Evolutionary conservation across 2,113 vertebrate species (phyloP), one percentile per base, ranked within the genome.

Genomic region (Marmota monax): DNA sequence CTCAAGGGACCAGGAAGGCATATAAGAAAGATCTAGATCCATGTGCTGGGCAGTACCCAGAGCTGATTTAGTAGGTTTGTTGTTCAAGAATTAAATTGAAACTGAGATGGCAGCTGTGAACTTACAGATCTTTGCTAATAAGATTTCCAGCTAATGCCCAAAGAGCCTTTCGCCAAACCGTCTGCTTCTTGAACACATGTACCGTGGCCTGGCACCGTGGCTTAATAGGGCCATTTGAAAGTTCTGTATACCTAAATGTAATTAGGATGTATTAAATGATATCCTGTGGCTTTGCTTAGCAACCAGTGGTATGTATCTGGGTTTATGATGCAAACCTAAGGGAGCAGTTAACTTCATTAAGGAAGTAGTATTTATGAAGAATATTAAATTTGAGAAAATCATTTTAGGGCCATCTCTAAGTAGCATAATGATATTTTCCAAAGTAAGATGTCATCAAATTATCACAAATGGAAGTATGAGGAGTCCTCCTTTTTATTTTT

Each of bases 111-210:
- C 32, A 84, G 1, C 58, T 76, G 58, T 63, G 13, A 72, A 58
- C 37, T 63, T 86, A 10, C 65, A 91, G 94, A 84, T 94, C 92
- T 91, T 92, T 87, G 17, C 53, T 97, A 97, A 95, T 93, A 94
- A 88, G 80, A 94, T 97, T 94, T 97, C 95, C 87, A 78, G 89
- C 67, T 97, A 87, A 48, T 37, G 8, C 42, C 67, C 70, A 56
- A 67, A 87, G 45, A 53, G 63, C 74, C 45, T 90, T 93, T 51
- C 63, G 91, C 79, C 94, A 95, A 67, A 77, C n/a, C 4, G 0
- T 96, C 94, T 96, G 89, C 89, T 95, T 94, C 92, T 78, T 56
- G 84, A 86, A 87, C 1, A 4, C 51, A 65, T 84, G 32, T 82
- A 53, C 45, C 2, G 7, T 65, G 80, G 88, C 88, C n/a, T 72